A percentile compares a stretch with the other conserved stretches of the same genome.
These are phyloP conservation scores for Achatina immaculata DNA, from an alignment of 1,140 invertebrate genomes.

Conservation along the genomic window DNA sequence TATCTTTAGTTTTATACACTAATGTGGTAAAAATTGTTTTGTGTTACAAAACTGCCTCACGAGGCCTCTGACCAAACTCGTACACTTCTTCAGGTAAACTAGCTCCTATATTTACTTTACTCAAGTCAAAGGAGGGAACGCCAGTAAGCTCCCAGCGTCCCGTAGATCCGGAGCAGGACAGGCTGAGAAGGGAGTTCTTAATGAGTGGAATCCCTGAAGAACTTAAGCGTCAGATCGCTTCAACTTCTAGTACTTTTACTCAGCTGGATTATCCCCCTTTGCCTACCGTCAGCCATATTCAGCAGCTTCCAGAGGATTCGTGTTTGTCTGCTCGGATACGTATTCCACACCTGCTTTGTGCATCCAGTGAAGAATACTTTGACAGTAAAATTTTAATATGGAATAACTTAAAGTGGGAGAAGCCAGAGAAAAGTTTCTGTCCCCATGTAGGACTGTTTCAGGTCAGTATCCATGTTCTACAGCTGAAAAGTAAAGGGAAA, in stretches of 20 bases:
- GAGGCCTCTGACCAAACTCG: too few relatives aligned
- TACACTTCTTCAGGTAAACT: slow-evolving; percentile 36
- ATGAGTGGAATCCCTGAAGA: slow-evolving; percentile 64
- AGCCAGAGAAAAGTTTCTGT: not conserved
- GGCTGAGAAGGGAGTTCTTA: slow-evolving; percentile 56
- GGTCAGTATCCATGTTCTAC: not conserved
- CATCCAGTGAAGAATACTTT: not conserved
- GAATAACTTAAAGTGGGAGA: not conserved
- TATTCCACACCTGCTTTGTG: not conserved
- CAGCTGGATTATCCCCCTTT: slow-evolving; percentile 49
- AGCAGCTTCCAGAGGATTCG: slow-evolving; percentile 42
- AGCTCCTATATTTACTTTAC: slow-evolving; percentile 58
- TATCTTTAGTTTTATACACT: too few relatives aligned
- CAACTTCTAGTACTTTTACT: not conserved
- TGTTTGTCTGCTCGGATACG: not conserved
- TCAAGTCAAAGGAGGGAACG: slow-evolving; percentile 33
- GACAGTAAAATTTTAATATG: not conserved
- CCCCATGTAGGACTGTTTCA: slow-evolving; percentile 3
- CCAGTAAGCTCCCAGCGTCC: slow-evolving; percentile 12
- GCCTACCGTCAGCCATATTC: slow-evolving; percentile 54
- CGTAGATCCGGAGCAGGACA: slow-evolving; percentile 51
- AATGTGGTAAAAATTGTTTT: too few relatives aligned
- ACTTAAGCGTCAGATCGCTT: slow-evolving; percentile 46
- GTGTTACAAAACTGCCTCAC: too few relatives aligned
- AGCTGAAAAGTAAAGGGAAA: too few relatives aligned